These are phyloP conservation scores for Scaptomyza cyrtandrae DNA, from an alignment of 2,888 invertebrate genomes.

Conservation along the genomic window DNA sequence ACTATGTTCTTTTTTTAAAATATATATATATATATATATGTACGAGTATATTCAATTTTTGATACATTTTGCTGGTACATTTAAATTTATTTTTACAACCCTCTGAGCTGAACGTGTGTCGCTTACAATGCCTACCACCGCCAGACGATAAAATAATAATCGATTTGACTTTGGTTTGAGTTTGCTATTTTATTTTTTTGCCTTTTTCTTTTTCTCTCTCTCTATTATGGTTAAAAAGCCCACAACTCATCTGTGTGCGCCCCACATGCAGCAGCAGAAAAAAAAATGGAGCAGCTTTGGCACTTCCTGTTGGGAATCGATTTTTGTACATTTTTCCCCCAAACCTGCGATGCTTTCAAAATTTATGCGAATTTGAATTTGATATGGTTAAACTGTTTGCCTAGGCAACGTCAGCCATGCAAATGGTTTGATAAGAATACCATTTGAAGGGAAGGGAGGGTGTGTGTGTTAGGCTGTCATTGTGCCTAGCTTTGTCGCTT, in stretches of 20 bases:
- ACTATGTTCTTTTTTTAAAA: slow-evolving; percentile 35
- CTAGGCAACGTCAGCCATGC: slow-evolving; percentile 72
- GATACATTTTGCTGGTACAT: slow-evolving; percentile 66
- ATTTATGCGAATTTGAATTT: slow-evolving; percentile 78
- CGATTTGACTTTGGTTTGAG: slow-evolving; percentile 77
- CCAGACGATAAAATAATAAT: slow-evolving; percentile 77
- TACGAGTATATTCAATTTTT: slow-evolving; percentile 56
- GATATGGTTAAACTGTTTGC: slow-evolving; percentile 78
- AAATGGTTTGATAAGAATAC: slow-evolving; percentile 67
- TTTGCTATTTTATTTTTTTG: slow-evolving; percentile 12
- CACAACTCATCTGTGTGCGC: slow-evolving; percentile 53
- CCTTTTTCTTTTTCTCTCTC: slow-evolving; percentile 7
- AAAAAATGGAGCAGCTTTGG: slow-evolving; percentile 50
- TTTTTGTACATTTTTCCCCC: slow-evolving; percentile 51
- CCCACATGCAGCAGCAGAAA: neutral
- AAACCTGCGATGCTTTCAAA: slow-evolving; percentile 43
- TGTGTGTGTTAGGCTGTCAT: slow-evolving; percentile 39
- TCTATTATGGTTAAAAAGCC: slow-evolving; percentile 22
- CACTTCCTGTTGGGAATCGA: slow-evolving; percentile 68
- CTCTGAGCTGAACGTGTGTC: slow-evolving; percentile 44
- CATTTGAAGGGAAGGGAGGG: slow-evolving; percentile 6
- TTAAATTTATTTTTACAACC: slow-evolving; percentile 68
- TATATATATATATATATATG: slow-evolving; percentile 19
- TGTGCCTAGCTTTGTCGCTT: slow-evolving; percentile 64
- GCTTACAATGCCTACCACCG: slow-evolving; percentile 26